Base-by-base conservation (phyloP, 2,888 invertebrate genomes). In the Malachius bipustulatus region DNA sequence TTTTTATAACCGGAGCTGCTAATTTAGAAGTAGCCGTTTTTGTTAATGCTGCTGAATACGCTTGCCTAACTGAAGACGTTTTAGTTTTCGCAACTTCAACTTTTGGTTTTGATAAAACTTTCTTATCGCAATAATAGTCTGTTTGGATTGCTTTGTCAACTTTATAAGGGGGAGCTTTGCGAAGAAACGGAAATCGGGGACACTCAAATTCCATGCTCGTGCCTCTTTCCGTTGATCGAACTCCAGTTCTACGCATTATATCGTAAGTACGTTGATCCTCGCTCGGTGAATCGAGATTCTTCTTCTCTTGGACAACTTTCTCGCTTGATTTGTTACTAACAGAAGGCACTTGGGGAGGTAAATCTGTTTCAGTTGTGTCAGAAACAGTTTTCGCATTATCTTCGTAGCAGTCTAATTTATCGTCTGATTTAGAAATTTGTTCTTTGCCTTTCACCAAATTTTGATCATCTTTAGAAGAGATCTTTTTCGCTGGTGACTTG, bases 1-100 rank as follows among this genome's bases (percentile, higher is more conserved):
- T 30, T 35, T 42, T 45, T 30, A 32, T 26, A 2, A 32, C 16
- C 14, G 34, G 33, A 40, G 42, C 43, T 14, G 33, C 28, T 16
- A 33, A 14, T 50, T 60, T 60, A 9, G 52, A 50, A 4, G 57
- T 52, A 13, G 57, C 47, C 39, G 54, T 61, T 46, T 61, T 58
- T 1, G 67, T 63, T 19, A 69, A 46, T 8, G 63, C 64, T 1
- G 63, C 60, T 0, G 69, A 64, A 49, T 69, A 67, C 4, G 66
- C 62, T 11, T 61, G 57, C 33, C 56, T 53, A 9, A 31, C 35
- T 4, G 41, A 8, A 16, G 53, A 54, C 14, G 36, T 36, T 47
- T 54, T 56, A 9, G 37, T 37, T 10, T 27, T 33, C 36, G 59
- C 45, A 30, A 43, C 42, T 14, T 43, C 32, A 35, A n/a, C 43